These are phyloP conservation scores for Caenorhabditis sp. DNA, from an alignment of 2,888 invertebrate species.

Conservation along the genomic window DNA sequence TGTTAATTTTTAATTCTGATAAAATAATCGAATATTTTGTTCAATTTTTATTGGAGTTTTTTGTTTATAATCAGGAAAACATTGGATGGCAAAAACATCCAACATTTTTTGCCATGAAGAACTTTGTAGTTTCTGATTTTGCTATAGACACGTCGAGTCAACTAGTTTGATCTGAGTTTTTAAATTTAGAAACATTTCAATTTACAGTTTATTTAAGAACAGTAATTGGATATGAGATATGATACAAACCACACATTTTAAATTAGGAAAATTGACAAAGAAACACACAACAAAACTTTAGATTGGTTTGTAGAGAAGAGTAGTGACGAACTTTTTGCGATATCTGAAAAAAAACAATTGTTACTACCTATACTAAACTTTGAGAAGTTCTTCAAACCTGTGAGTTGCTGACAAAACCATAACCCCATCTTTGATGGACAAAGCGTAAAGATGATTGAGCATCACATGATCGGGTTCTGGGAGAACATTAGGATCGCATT, in stretches of 20 bases:
- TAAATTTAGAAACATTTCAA: no score
- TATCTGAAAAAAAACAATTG: constrained; percentile 75
- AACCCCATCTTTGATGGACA: constrained; percentile 98
- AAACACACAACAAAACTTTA: constrained; percentile 73
- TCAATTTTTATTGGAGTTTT: no score
- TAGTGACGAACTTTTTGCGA: constrained; percentile 98
- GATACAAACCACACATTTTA: background rate
- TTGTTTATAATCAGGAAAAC: no score
- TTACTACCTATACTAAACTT: background rate
- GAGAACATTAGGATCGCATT: constrained; percentile 96
- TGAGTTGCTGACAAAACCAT: constrained; percentile 99
- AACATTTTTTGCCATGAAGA: no score
- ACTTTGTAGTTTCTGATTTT: no score
- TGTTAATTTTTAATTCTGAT: background rate
- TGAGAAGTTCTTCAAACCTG: constrained; percentile 75
- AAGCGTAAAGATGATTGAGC: constrained; percentile 98
- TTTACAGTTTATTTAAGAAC: no score
- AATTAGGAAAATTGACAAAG: background rate
- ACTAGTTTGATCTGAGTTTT: no score
- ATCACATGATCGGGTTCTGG: constrained; percentile 99
- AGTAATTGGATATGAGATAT: background rate
- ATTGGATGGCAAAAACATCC: no score
- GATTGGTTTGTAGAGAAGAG: constrained; percentile 96
- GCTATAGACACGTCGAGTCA: no score
- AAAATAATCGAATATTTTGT: background rate